Evolutionary conservation across 2,797 vertebrate genomes (phyloP).

Genomic region (Gambusia yucatana): DNA sequence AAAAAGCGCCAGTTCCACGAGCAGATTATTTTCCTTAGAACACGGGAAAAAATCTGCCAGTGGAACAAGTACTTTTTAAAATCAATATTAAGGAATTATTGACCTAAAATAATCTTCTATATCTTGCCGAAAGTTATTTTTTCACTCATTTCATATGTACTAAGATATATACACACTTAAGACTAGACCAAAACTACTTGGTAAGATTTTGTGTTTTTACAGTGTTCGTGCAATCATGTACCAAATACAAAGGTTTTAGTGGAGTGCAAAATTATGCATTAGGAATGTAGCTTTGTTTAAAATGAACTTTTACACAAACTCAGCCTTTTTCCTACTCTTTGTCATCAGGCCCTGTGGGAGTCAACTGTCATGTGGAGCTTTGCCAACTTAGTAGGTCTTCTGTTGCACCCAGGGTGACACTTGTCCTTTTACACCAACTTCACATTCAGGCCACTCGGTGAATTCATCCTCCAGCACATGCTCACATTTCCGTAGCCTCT

Average conservation of each 20-base stretch:
- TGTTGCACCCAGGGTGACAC: conserved; percentile 20
- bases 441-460: conserved; percentile 1
- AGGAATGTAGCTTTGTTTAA: not conserved
- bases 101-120: too few species aligned
- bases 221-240: not conserved
- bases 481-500: conserved; percentile 11
- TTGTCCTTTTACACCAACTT: conserved; percentile 21
- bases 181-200: too few species aligned
- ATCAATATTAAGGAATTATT: too few species aligned
- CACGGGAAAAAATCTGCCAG: too few species aligned
- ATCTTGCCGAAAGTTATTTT: too few species aligned
- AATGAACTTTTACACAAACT: conserved; percentile 1
- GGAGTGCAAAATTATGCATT: not conserved
- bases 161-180: too few species aligned
- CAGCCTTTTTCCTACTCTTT: not conserved
- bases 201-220: too few species aligned
- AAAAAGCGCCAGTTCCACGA: too few species aligned
- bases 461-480: conserved; percentile 14
- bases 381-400: conserved; percentile 40
- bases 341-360: conserved; percentile 15
- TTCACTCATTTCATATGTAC: too few species aligned
- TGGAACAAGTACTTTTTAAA: too few species aligned
- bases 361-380: conserved; percentile 21
- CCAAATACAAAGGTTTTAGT: not conserved
- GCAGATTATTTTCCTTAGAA: too few species aligned